Conservation (phyloP, 2,113 vertebrate genomes). For the Gasterosteus aculeatus region DNA sequence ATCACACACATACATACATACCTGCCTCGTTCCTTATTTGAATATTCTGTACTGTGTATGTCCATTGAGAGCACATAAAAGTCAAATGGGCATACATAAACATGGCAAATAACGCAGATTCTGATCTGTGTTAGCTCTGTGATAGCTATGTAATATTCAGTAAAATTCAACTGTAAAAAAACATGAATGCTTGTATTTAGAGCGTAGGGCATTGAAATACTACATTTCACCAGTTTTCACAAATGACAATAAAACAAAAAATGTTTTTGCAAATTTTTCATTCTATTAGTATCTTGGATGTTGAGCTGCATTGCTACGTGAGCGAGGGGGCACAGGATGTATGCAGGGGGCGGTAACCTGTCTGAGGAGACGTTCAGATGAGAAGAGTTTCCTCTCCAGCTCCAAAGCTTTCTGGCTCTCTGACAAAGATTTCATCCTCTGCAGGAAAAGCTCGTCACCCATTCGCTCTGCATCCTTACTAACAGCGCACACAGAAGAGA, state of each 20-base stretch:
- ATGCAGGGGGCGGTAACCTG: conserved; percentile 65
- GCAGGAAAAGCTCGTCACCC: conserved; percentile 89
- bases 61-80: no score
- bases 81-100: no score
- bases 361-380: conserved; percentile 86
- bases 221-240: background rate
- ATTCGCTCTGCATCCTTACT: conserved; percentile 88
- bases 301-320: background rate
- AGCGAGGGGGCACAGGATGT: background rate
- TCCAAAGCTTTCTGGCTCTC: conserved; percentile 95
- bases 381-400: conserved; percentile 92
- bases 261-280: background rate
- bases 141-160: no score
- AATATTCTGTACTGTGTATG: no score
- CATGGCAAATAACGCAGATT: no score
- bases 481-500: background rate
- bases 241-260: background rate
- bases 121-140: background rate
- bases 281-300: background rate
- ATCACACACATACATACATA: no score
- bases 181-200: background rate
- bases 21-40: no score
- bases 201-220: background rate
- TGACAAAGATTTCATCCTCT: conserved; percentile 93
- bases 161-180: background rate